Conservation (phyloP, 1,140 invertebrate genomes). For the Stenopsyche tienmushanensis region DNA sequence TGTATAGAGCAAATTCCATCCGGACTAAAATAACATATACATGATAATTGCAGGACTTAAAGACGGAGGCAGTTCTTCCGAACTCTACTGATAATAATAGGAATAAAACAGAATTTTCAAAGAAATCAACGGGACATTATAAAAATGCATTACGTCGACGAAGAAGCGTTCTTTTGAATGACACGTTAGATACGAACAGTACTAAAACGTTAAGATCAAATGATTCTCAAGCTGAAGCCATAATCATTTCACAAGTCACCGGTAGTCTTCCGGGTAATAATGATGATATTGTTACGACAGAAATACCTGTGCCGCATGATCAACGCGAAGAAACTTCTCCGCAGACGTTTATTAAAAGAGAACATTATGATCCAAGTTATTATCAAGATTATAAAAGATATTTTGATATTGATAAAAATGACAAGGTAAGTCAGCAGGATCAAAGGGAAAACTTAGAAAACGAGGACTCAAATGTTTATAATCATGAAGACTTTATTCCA, state of each 20-base stretch:
- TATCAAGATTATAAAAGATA: background rate
- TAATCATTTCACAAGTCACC: slow-evolving; percentile 33
- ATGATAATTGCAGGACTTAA: too few species aligned
- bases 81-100: background rate
- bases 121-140: slow-evolving; percentile 35
- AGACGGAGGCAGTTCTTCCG: background rate
- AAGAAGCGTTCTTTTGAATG: background rate
- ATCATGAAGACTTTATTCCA: slow-evolving; percentile 37
- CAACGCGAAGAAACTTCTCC: slow-evolving; percentile 32
- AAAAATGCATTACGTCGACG: slow-evolving; percentile 34
- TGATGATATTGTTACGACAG: slow-evolving; percentile 17
- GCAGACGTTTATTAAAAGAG: slow-evolving; percentile 23
- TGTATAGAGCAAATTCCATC: too few species aligned
- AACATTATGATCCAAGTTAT: background rate
- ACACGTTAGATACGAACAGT: slow-evolving; percentile 2
- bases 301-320: slow-evolving; percentile 21
- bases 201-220: slow-evolving; percentile 13
- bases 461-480: slow-evolving; percentile 22
- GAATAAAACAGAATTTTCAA: background rate
- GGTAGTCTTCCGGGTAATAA: slow-evolving; percentile 20
- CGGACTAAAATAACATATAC: too few species aligned
- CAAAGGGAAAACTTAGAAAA: slow-evolving; percentile 11
- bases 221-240: slow-evolving; percentile 34
- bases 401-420: slow-evolving; percentile 8
- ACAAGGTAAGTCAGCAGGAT: slow-evolving; percentile 35